These are phyloP conservation scores for Alosa alosa DNA, from an alignment of 2,113 vertebrate genomes.

Conservation along the genomic window DNA sequence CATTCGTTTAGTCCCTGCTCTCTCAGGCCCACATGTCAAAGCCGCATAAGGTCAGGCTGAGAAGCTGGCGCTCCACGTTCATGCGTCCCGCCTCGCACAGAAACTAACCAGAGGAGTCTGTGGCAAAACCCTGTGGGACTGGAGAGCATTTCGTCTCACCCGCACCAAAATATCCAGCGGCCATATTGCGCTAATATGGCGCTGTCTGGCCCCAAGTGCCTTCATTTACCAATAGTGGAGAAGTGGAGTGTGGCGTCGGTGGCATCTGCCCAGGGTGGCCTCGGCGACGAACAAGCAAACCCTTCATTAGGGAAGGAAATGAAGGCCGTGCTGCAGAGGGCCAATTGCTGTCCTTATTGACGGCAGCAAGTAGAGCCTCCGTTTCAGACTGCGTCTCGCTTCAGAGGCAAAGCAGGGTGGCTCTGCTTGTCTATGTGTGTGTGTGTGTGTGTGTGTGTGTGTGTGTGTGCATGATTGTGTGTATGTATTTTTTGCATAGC, in stretches of 20 bases:
- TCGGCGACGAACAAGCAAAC: not conserved
- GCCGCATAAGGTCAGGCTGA: constrained; percentile 19
- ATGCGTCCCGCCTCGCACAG: constrained; percentile 12
- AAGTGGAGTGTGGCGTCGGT: not conserved
- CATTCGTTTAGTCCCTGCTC: constrained; percentile 20
- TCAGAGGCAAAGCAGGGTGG: not conserved
- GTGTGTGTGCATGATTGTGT: not conserved
- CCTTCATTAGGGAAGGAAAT: not conserved
- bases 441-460: not conserved
- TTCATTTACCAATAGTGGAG: not conserved
- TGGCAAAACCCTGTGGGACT: not conserved
- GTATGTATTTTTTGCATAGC: not conserved
- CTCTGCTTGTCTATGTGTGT: not conserved
- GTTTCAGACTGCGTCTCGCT: constrained; percentile 1
- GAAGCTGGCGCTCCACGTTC: not conserved
- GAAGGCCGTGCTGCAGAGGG: constrained; percentile 5
- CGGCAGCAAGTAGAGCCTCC: not conserved
- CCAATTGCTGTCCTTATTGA: constrained; percentile 19
- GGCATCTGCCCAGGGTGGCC: not conserved
- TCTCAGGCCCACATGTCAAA: not conserved
- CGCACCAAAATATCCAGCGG: not conserved
- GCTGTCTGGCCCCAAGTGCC: not conserved
- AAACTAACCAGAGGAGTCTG: constrained; percentile 10
- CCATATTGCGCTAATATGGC: constrained; percentile 1
- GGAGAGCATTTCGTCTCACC: constrained; percentile 15